Evolutionary conservation across 2,113 vertebrate species (phyloP).

Genomic region (Indicator maculatus): DNA sequence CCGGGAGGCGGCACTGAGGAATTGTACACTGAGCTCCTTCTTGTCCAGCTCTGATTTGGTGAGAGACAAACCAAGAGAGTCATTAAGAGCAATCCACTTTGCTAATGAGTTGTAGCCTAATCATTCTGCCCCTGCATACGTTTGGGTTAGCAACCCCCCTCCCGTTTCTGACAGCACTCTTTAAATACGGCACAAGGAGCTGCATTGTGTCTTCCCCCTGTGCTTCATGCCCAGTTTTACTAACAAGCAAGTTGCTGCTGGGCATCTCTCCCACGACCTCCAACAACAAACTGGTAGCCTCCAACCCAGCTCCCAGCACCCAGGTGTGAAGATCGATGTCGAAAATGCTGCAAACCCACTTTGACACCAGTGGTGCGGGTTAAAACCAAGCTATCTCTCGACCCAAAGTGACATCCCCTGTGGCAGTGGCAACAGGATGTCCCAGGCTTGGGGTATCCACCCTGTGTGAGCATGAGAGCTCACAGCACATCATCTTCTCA

Average conservation of each 20-base stretch:
- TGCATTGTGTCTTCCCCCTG: not conserved
- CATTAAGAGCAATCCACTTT: conserved; percentile 44
- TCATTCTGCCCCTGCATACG: not conserved
- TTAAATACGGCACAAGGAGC: not conserved
- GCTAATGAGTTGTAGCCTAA: conserved; percentile 63
- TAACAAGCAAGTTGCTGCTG: not conserved
- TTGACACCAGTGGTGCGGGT: rapidly evolving
- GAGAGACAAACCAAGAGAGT: conserved; percentile 55
- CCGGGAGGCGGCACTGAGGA: conserved; percentile 22
- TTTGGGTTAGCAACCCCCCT: not conserved
- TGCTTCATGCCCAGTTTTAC: not conserved
- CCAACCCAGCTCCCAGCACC: not conserved
- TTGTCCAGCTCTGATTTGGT: not conserved
- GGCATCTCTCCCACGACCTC: not conserved
- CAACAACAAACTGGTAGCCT: not conserved
- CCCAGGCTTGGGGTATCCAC: rapidly evolving
- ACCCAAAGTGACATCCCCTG: not conserved
- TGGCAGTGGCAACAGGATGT: rapidly evolving
- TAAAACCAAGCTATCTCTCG: too few relatives aligned
- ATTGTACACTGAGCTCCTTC: not conserved
- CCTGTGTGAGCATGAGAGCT: rapidly evolving
- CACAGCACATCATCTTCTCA: rapidly evolving
- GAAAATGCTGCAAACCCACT: not conserved
- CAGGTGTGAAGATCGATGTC: rapidly evolving
- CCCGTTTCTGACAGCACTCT: not conserved